Base-by-base conservation (phyloP, 2,113 vertebrate genomes). In the Calyptommatus sinebrachiatus region DNA sequence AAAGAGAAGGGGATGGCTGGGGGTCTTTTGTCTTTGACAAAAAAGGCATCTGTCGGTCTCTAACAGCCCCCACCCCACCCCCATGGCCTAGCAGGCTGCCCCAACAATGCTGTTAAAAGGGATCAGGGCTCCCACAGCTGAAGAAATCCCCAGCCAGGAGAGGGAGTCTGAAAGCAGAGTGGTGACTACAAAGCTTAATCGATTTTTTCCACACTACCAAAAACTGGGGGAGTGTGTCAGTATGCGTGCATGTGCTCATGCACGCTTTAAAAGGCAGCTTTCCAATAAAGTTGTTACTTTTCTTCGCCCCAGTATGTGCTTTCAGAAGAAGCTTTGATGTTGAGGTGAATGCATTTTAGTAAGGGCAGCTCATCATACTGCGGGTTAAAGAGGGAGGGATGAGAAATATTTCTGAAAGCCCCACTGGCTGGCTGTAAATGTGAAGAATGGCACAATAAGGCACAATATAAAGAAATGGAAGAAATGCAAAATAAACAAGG, bases 21-120 rank as follows among this genome's bases (percentile, higher is more conserved):
- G 93, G 91, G 92, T 87, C 87, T 94, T 97, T 98, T 96, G 95
- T 97, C 93, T 95, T 93, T 89, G 88, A 96, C 94, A 95, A 96
- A 96, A 92, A 96, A 96, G 94, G 96, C 96, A 96, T 97, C 97
- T 97, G 96, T 94, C 70, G 76, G 91, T 81, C 86, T 92, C 88
- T 94, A 94, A 90, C 93, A 92, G 91, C 78, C 79, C 26, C 62
- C 82, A 41, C 21, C 67, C 88, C 76, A 87, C 78, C 92, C 93
- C 93, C 85, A 88, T 84, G 85, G 85, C 83, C 89, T 82, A 69
- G 89, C 83, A 89, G 86, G 78, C 85, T 84, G 72, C 76, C 76
- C 45, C 81, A 93, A 95, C 95, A 96, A 95, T 94, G 89, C 85
- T 87, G 31, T 91, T 80, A 91, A 83, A 89, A 85, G 90, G 91